Evolutionary conservation across 2,888 invertebrate genomes (phyloP), one percentile per base, ranked within the genome.

Genomic region (Drosophila trichaetosa): DNA sequence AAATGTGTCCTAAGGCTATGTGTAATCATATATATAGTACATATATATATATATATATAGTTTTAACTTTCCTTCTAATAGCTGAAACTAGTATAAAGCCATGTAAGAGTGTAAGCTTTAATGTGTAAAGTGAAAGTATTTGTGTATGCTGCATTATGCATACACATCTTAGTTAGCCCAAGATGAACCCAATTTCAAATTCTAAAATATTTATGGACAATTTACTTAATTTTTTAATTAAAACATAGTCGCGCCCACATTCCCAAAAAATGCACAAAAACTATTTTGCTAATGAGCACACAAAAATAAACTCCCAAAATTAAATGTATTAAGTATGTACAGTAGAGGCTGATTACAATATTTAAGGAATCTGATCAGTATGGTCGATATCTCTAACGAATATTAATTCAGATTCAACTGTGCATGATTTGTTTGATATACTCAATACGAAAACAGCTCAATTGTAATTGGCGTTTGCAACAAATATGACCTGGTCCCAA

Each of bases 141-240:
- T 74, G 76, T 66, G 69, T 78, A 74, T 72, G 78, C 69, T 66
- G 54, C 51, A 64, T 53, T 31, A 59, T 49, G 70, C 54, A 56
- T 76, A 68, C 57, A 42, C 69, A 84, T 69, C 60, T 67, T 75
- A 75, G 68, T 73, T 83, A 82, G 80, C 73, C 74, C 68, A 70
- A 82, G 69, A 67, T 71, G 65, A 73, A 61, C 60, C 79, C 73
- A n/a, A 52, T 63, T 76, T 86, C 53, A 76, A 88, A 83, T 83
- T 83, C 73, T 64, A 77, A 83, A 77, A 75, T 69, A 76, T 74
- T 65, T 66, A 86, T 82, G 91, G 91, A 90, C 89, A 82, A 81
- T 79, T 89, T 92, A 92, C 91, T 92, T 91, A 92, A 92, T 82
- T 90, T 81, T 73, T 56, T 76, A 69, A 79, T 65, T 64, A 79